Conservation (phyloP, 2,888 invertebrate species). For the Lasioglossum morio region DNA sequence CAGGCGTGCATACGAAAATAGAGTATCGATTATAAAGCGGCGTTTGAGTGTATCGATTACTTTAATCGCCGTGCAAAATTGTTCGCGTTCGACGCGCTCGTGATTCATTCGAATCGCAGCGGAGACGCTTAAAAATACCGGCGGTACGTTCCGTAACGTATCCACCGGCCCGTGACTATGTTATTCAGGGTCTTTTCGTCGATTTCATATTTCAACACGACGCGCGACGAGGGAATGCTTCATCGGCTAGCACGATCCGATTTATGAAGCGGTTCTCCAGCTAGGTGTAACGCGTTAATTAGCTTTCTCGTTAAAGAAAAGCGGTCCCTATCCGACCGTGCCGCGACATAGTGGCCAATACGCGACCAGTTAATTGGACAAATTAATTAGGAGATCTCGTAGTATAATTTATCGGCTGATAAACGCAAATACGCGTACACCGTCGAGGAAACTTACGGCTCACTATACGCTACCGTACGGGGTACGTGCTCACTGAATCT, state of each 20-base stretch:
- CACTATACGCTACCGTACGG: slow-evolving; percentile 2
- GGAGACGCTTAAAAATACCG: background rate
- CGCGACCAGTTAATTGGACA: slow-evolving; percentile 47
- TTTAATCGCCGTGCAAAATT: background rate
- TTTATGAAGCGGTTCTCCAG: background rate
- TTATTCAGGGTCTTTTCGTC: background rate
- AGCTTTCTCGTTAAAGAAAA: slow-evolving; percentile 37
- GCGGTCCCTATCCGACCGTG: background rate
- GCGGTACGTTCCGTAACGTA: background rate
- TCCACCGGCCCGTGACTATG: background rate
- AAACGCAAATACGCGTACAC: slow-evolving; percentile 31
- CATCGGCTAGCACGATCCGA: background rate
- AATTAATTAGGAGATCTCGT: slow-evolving; percentile 49
- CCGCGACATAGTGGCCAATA: slow-evolving; percentile 24
- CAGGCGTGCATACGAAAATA: background rate
- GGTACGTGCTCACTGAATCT: background rate
- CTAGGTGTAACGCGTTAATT: slow-evolving; percentile 35
- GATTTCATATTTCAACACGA: background rate
- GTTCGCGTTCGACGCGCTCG: background rate
- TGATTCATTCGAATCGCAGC: background rate
- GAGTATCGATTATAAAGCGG: background rate
- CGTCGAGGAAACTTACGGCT: slow-evolving; percentile 11
- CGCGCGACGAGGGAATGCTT: background rate
- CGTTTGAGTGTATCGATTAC: background rate
- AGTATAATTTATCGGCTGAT: slow-evolving; percentile 47